Base-by-base conservation (phyloP, 92 coral and sea anemone genomes). In the Micromussa lordhowensis region DNA sequence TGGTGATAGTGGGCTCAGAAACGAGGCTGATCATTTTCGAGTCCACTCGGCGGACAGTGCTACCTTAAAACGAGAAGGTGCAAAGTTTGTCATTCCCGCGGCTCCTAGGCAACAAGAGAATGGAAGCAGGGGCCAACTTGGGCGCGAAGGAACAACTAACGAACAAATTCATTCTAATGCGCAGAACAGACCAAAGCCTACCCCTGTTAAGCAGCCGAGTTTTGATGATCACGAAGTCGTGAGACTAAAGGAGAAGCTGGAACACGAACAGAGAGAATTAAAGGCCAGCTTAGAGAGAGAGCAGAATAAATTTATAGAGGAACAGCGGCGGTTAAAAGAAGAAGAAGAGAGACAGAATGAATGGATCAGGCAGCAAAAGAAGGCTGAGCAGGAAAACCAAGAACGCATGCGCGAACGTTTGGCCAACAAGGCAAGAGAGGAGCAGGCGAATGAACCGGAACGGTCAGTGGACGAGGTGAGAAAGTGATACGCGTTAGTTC, bases 201-300 rank as follows among this genome's bases (percentile, higher is more conserved):
- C 78, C 58, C 48, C 78, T 17, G 78, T 75, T 24, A 91, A 89
- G 53, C 94, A 79, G 53, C 88, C 94, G 74, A 93, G 98, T 68
- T 88, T 91, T 75, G 95, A 96, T 49, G 96, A 95, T 72, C 71
- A 84, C 68, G 95, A 93, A 79, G 99, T 93, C 28, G 54, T 78
- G 6, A 70, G 71, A 55, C 95, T 95, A 24, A 93, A 94, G 77
- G 93, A 90, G 58, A 90, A 86, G 74, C 80, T 95, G 53, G 91
- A 94, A 40, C 82, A 86, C 61, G 98, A 97, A 79, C 99, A 97
- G 87, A 92, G 85, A 75, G 92, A 94, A 80, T 94, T 97, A 17
- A 86, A 92, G 48, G 96, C 88, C 15, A 88, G 89, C 5, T 86
- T 97, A n/a, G 94, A 94, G 31, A 90, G 82, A 81, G 96, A 97